Percentiles rank a stretch among this genome's conserved stretches.
Evolutionary conservation across 2,888 invertebrate species (phyloP).

Genomic region (Ophraella communa): DNA sequence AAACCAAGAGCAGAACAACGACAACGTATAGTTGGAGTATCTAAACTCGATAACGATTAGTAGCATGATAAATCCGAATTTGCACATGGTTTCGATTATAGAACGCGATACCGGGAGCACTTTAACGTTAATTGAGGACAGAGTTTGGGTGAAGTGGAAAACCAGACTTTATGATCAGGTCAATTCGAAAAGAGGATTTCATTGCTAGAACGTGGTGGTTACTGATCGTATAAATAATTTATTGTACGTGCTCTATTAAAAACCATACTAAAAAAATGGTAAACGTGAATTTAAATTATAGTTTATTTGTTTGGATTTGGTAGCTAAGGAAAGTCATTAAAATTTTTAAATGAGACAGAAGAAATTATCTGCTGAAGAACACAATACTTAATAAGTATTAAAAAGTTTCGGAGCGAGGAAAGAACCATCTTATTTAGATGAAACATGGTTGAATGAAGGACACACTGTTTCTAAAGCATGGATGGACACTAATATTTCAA

Average conservation of each 20-base stretch:
- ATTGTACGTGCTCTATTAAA: constrained; percentile 5
- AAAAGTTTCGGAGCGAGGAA: no score
- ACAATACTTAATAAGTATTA: no score
- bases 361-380: no score
- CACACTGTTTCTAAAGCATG: no score
- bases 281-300: no score
- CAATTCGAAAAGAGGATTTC: constrained; percentile 20
- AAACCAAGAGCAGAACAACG: not conserved
- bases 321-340: no score
- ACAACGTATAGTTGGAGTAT: constrained; percentile 3
- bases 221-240: not conserved
- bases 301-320: no score
- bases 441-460: no score
- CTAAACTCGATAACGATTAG: constrained; percentile 52
- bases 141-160: constrained; percentile 25
- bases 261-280: no score
- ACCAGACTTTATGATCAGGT: constrained; percentile 24
- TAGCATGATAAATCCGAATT: constrained; percentile 55
- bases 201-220: constrained; percentile 21
- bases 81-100: constrained; percentile 53
- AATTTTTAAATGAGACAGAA: no score
- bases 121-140: constrained; percentile 42
- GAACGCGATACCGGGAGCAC: constrained; percentile 50
- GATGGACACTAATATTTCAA: no score
- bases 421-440: no score